A percentile compares a stretch with the other conserved stretches of the same genome.
phyloP scores from a whole-genome alignment of 2,113 vertebrate genomes.

The Shinisaurus crocodilurus region DNA sequence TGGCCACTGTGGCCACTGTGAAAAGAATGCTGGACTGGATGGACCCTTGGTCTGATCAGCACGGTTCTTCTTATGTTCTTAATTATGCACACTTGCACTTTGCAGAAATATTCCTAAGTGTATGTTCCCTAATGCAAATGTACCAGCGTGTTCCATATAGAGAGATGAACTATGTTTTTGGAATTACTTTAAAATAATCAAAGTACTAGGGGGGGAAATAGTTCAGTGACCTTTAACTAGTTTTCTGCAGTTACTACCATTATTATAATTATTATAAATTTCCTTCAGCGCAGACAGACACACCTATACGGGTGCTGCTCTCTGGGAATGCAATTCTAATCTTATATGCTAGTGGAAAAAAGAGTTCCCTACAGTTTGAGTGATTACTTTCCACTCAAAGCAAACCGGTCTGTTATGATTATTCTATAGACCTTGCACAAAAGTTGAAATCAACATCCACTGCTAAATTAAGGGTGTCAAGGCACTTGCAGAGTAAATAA shows the following conservation, averaged over 20 bases:
- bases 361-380: conserved; percentile 50
- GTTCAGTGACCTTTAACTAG: conserved; percentile 61
- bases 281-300: conserved; percentile 54
- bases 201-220: conserved; percentile 43
- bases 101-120: conserved; percentile 21
- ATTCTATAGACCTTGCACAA: conserved; percentile 39
- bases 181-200: conserved; percentile 65
- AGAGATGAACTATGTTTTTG: conserved; percentile 63
- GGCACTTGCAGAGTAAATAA: conserved; percentile 51
- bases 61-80: no score
- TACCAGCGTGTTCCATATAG: conserved; percentile 46
- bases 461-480: conserved; percentile 19
- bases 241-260: conserved; percentile 41
- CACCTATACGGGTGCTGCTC: conserved; percentile 45
- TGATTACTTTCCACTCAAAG: conserved; percentile 61
- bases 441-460: conserved; percentile 42
- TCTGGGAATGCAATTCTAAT: conserved; percentile 69
- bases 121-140: not conserved
- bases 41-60: no score
- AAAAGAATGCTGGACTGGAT: no score
- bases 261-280: conserved; percentile 16
- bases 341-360: conserved; percentile 64
- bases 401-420: conserved; percentile 59
- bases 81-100: conserved; percentile 41
- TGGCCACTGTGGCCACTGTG: no score